Percentiles rank a stretch among this genome's conserved stretches.
These are phyloP conservation scores for Trichogramma dendrolimi DNA, from an alignment of 2,888 invertebrate genomes.

Conservation along the genomic window DNA sequence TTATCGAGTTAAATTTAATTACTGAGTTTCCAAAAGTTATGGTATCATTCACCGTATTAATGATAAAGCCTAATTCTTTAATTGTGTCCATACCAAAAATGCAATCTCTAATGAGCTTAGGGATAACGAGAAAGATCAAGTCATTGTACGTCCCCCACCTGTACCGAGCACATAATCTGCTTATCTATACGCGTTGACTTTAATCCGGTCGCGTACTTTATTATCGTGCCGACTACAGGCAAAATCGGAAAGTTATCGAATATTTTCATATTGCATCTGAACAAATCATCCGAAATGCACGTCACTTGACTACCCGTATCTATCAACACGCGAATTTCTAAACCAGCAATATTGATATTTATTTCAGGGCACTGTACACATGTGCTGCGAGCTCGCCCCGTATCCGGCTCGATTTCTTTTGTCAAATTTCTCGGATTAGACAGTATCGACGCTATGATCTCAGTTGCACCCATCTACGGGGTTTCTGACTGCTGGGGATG, in stretches of 20 bases:
- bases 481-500: too few species aligned
- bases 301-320: constrained; percentile 17
- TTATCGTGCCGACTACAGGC: not conserved
- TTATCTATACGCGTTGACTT: constrained; percentile 6
- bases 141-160: not conserved
- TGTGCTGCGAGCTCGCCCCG: too few species aligned
- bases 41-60: not conserved
- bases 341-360: too few species aligned
- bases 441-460: too few species aligned
- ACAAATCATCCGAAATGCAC: constrained; percentile 13
- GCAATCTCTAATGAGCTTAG: not conserved
- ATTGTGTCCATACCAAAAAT: not conserved
- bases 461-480: too few species aligned
- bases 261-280: not conserved
- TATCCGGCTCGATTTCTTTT: too few species aligned
- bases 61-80: not conserved
- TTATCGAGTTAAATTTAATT: not conserved
- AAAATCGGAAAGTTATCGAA: not conserved
- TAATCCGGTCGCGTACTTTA: not conserved
- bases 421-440: too few species aligned
- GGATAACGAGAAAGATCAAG: not conserved
- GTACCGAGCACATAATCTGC: not conserved
- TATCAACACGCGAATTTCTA: not conserved
- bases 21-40: not conserved
- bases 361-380: too few species aligned